Percentiles rank a stretch among this genome's conserved stretches.
phyloP scores from a whole-genome alignment of 2,797 vertebrate genomes.

The Poecilia velifera region DNA sequence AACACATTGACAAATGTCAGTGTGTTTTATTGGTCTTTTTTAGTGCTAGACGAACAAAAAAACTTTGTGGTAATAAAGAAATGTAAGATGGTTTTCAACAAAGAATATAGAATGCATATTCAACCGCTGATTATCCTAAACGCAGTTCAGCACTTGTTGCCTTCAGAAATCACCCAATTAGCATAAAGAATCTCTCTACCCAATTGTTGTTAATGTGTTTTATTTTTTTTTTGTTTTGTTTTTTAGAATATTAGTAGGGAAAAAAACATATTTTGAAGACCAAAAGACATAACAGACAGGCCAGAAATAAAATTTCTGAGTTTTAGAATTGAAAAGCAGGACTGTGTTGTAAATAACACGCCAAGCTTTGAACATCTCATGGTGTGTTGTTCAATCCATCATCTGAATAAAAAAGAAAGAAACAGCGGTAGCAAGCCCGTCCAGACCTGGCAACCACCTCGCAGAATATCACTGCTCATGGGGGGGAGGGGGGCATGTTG shows the following conservation, averaged over 20 bases:
- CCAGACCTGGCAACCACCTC: neutral
- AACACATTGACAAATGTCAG: neutral
- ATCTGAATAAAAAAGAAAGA: neutral
- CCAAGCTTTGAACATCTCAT: neutral
- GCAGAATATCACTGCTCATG: neutral
- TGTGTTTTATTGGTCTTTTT: neutral
- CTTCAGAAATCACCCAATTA: neutral
- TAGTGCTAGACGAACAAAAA: neutral
- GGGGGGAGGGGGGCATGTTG: too few relatives aligned
- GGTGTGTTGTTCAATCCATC: neutral
- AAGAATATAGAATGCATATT: neutral
- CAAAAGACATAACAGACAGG: neutral
- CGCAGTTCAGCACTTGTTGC: neutral
- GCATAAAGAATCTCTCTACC: neutral
- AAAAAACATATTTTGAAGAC: neutral
- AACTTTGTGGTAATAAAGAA: neutral
- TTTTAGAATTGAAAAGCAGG: neutral
- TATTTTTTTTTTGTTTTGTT: too few relatives aligned
- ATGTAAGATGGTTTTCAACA: neutral
- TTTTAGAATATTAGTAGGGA: too few relatives aligned
- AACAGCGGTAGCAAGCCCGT: neutral
- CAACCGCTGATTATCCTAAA: neutral
- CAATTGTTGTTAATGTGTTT: too few relatives aligned
- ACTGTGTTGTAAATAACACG: neutral
- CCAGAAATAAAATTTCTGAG: neutral